phyloP scores from a whole-genome alignment of 2,888 invertebrate species.

The Ichneumoninae sp. region DNA sequence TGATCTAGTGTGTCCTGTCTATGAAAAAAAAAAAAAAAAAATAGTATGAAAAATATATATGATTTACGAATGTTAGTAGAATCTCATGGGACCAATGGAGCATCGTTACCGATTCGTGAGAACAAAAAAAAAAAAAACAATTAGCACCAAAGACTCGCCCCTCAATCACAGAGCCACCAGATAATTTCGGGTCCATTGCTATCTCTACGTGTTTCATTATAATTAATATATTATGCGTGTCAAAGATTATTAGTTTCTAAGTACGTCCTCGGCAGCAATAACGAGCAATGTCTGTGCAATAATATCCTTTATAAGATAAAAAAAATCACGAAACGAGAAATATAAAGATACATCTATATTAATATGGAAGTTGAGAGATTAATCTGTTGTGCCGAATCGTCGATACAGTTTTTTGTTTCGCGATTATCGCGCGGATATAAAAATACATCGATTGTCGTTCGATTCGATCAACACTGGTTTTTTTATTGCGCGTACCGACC shows the following conservation, averaged over 20 bases:
- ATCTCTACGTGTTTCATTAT: conserved; percentile 22
- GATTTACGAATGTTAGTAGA: conserved; percentile 20
- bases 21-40: conserved; percentile 25
- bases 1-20: conserved; percentile 17
- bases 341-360: conserved; percentile 37
- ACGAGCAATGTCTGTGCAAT: conserved; percentile 78
- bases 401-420: neutral
- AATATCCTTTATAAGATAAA: conserved; percentile 70
- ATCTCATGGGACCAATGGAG: conserved; percentile 67
- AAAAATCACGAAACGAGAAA: conserved; percentile 20
- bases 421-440: neutral
- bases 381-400: conserved; percentile 14
- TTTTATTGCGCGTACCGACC: conserved; percentile 47
- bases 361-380: conserved; percentile 24
- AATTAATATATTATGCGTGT: conserved; percentile 42
- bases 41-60: conserved; percentile 13
- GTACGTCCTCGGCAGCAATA: conserved; percentile 77
- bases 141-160: conserved; percentile 15
- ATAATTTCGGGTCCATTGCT: conserved; percentile 47
- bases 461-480: neutral
- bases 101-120: conserved; percentile 50
- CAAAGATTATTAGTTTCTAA: conserved; percentile 66
- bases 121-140: neutral
- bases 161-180: conserved; percentile 33
- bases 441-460: neutral